These are phyloP conservation scores for Turritopsis dohrnii DNA, from an alignment of 30 jellyfish, hydroid and myxozoan genomes.

Conservation along the genomic window DNA sequence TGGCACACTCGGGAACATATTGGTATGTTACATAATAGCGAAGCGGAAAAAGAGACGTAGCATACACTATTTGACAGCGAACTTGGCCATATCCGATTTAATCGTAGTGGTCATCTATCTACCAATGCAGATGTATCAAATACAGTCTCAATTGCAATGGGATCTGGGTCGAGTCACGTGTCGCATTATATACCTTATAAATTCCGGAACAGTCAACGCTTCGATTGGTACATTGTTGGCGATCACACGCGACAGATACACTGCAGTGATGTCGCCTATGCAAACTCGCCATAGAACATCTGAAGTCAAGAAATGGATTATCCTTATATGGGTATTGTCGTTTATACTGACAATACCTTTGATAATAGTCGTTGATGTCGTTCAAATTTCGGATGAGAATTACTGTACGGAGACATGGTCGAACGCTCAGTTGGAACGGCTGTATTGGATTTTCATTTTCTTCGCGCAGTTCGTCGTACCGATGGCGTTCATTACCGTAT, in stretches of 20 bases:
- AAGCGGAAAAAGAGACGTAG: constrained; percentile 50
- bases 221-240: constrained; percentile 81
- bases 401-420: constrained; percentile 81
- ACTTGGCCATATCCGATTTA: constrained; percentile 67
- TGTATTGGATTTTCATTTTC: constrained; percentile 70
- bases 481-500: constrained; percentile 40
- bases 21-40: constrained; percentile 50
- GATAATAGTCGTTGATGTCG: constrained; percentile 44
- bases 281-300: constrained; percentile 37
- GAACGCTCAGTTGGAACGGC: constrained; percentile 15
- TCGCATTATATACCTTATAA: constrained; percentile 53
- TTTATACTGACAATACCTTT: constrained; percentile 66
- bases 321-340: constrained; percentile 62
- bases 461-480: constrained; percentile 72
- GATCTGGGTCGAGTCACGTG: constrained; percentile 66
- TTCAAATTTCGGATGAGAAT: background rate
- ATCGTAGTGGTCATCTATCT: constrained; percentile 55
- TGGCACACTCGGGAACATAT: constrained; percentile 68
- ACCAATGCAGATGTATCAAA: constrained; percentile 57
- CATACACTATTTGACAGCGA: constrained; percentile 65
- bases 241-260: constrained; percentile 79
- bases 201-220: constrained; percentile 62
- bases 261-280: constrained; percentile 69
- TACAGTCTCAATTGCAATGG: constrained; percentile 61
- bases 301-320: constrained; percentile 31